Evolutionary conservation across 1,140 invertebrate genomes (phyloP), one percentile per base, ranked within the genome.

Genomic region (Drosophila oshimai): DNA sequence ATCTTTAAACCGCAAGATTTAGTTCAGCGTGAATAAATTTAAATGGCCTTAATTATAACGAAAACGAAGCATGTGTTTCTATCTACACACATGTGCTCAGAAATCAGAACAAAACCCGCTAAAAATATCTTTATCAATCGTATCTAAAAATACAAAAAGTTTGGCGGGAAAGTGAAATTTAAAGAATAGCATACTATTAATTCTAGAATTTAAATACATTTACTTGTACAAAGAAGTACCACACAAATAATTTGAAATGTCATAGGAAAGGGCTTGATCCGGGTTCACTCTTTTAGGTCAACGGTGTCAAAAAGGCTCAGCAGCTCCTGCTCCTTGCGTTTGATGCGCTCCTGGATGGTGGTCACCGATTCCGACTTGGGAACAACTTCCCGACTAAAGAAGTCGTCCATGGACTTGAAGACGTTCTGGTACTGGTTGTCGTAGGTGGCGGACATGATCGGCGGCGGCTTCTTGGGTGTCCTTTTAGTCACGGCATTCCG

Each of bases 391-490:
- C 61, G 68, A 4, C 36, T 58, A 33, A 90, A 70, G n/a, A 89
- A 74, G 46, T 90, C 83, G 36, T 90, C 89, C 89, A 90, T 90
- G 2, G 77, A 79, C 34, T 71, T 70, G 20, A 90, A 81, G 3
- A 88, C 62, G 20, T 69, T 86, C 34, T 55, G 53, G 34, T 55
- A 60, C 33, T 71, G 62, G 17, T 69, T 57, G 2, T 75, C 69
- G 20, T 51, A 75, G 2, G 9, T 47, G 9, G 47, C 29, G 15
- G 65, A 69, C 1, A 44, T 17, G 2, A 54, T 28, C 5, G 69
- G 3, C 0, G 60, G 33, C 0, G 62, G 37, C 20, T 86, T 86
- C 9, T 80, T 87, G 0, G 72, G 64, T 4, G 15, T n/a, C 7
- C 80, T 74, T 46, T 62, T 74, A 15, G 76, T 90, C 3, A 90